Evolutionary conservation across 1,140 invertebrate species (phyloP).

Genomic region (Teleopsis dalmanni): DNA sequence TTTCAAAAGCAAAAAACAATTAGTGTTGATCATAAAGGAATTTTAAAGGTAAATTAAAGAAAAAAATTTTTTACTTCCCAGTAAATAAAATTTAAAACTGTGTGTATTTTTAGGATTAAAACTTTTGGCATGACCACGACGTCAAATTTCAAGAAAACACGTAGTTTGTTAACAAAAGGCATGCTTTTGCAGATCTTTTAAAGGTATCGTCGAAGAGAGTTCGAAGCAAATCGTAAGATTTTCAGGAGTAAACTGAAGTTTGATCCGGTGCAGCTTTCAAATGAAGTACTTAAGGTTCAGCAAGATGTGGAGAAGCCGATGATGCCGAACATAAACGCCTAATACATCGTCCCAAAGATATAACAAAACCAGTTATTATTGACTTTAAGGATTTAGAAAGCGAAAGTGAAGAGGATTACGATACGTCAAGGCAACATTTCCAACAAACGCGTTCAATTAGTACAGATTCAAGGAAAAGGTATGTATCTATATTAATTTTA

Average conservation of each 20-base stretch:
- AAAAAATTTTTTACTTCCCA: not conserved
- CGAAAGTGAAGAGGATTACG: constrained; percentile 41
- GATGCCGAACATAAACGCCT: constrained; percentile 38
- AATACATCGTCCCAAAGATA: constrained; percentile 39
- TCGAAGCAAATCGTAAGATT: constrained; percentile 37
- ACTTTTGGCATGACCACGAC: too few species aligned
- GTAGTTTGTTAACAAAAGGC: too few species aligned
- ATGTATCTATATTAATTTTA: too few species aligned
- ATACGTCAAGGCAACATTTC: constrained; percentile 30
- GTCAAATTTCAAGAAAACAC: constrained; percentile 38
- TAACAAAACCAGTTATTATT: constrained; percentile 42
- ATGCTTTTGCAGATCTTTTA: constrained; percentile 37
- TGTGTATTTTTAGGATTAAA: too few species aligned
- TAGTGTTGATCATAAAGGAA: constrained; percentile 42
- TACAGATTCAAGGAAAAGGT: constrained; percentile 43
- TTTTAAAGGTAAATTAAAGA: constrained; percentile 33
- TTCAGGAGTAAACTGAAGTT: constrained; percentile 43
- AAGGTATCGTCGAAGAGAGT: constrained; percentile 41
- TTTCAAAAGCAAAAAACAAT: constrained; percentile 42
- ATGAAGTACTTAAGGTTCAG: constrained; percentile 39
- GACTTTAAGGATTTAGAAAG: constrained; percentile 42
- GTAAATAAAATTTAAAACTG: too few species aligned
- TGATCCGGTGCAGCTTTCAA: constrained; percentile 41
- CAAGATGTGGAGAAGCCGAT: constrained; percentile 39
- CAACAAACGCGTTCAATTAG: constrained; percentile 41